Conservation (phyloP, 1,140 invertebrate species). For the Caenorhabditis inopinata region DNA sequence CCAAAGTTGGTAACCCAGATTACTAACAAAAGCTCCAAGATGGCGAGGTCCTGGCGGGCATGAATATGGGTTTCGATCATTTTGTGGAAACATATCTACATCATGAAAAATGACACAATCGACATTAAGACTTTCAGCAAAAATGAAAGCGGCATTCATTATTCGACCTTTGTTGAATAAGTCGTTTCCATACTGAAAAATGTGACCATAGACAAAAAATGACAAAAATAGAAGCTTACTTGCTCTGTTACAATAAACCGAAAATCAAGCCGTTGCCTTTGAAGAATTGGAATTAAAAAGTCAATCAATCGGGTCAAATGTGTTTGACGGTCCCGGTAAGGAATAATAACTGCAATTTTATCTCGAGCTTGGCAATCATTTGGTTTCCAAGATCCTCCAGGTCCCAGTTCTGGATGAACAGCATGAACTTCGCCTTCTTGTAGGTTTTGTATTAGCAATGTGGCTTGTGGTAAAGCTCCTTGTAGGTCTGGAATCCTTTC, state of each 20-base stretch:
- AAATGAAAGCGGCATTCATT: constrained; percentile 82
- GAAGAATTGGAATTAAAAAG: constrained; percentile 85
- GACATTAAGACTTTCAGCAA: constrained; percentile 60
- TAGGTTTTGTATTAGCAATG: constrained; percentile 58
- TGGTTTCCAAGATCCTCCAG: constrained; percentile 60
- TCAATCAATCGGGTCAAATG: constrained; percentile 74
- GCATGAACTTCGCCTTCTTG: constrained; percentile 54
- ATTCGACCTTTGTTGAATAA: constrained; percentile 90
- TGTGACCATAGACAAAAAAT: background rate
- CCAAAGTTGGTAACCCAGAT: constrained; percentile 80
- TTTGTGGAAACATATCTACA: constrained; percentile 84
- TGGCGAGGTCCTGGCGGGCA: constrained; percentile 85
- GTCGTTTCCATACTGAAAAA: constrained; percentile 68
- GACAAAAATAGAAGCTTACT: constrained; percentile 38
- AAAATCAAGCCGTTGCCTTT: constrained; percentile 73
- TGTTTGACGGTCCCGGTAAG: constrained; percentile 79
- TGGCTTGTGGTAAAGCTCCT: constrained; percentile 49
- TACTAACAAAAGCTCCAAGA: constrained; percentile 88
- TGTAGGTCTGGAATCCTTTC: constrained; percentile 39
- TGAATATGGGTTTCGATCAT: constrained; percentile 83
- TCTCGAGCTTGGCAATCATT: constrained; percentile 49
- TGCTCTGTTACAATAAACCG: constrained; percentile 67
- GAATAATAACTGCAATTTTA: constrained; percentile 80
- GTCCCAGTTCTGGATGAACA: constrained; percentile 55
- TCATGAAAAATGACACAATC: constrained; percentile 89